A percentile compares a stretch with the other conserved stretches of the same genome.
These are phyloP conservation scores for Stegodyphus dumicola DNA, from an alignment of 1,140 invertebrate genomes.

Conservation along the genomic window DNA sequence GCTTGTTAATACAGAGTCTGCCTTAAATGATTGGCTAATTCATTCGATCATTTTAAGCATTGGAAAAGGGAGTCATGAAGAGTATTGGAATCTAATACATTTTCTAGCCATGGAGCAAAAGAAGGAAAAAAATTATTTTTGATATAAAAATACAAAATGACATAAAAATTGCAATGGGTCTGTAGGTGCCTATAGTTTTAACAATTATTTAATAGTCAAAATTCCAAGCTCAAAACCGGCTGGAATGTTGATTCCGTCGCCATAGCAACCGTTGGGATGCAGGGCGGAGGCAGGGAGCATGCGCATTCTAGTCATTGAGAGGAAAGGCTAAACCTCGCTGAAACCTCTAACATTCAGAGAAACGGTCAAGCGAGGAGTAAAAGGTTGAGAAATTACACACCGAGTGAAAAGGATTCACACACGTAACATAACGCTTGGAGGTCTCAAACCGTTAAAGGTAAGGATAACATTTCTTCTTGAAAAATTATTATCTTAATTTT, in stretches of 20 bases:
- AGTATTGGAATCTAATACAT: too few relatives aligned
- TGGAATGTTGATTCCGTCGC: conserved; percentile 4
- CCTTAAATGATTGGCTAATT: too few relatives aligned
- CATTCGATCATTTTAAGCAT: too few relatives aligned
- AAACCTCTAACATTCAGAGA: conserved; percentile 9
- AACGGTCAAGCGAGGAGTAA: neutral
- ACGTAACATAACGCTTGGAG: neutral
- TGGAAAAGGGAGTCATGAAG: too few relatives aligned
- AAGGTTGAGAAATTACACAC: neutral
- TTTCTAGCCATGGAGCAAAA: too few relatives aligned
- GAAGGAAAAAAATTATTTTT: too few relatives aligned
- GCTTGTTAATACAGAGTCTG: too few relatives aligned
- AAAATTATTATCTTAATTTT: too few relatives aligned
- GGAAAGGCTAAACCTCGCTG: neutral
- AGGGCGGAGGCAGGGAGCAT: neutral
- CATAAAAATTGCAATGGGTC: too few relatives aligned
- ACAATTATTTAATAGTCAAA: too few relatives aligned
- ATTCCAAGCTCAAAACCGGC: neutral
- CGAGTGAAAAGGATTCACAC: neutral
- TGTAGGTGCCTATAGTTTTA: too few relatives aligned
- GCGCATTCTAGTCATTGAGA: neutral
- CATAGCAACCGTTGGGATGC: neutral
- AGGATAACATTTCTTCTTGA: neutral
- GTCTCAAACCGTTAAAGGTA: neutral
- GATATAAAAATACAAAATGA: too few relatives aligned